Evolutionary conservation across 92 coral and sea anemone genomes (phyloP), one percentile per base, ranked within the genome.

Genomic region (Siderastrea radians): DNA sequence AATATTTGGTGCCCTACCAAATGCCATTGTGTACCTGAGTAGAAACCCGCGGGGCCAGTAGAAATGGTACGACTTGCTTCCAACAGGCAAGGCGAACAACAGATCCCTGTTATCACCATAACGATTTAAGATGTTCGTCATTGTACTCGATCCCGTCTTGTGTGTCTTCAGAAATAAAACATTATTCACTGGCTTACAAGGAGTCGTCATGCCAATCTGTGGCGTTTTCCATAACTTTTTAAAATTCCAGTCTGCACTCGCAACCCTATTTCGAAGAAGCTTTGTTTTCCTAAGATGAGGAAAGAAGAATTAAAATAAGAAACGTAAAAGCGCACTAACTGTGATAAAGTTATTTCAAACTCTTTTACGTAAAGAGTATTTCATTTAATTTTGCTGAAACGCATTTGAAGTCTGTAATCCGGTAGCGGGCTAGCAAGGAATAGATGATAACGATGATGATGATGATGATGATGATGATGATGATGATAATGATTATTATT

Each of bases 1-100:
- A 74, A 95, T 88, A 71, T 91, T 86, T 50, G 98, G 94, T 10
- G 81, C 52, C n/a, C 19, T 77, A n/a, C 77, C 74, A 45, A 76
- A 13, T 14, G 62, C 38, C 58, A 45, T 55, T 38, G 72, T 14
- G 26, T 72, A 74, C 79, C 13, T 15, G 1, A 74, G 64, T 14
- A 50, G 8, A 74, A 84, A 84, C 3, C 63, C 12, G 2, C 14
- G 17, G 17, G 81, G 81, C 87, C 81, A 84, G 53, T 13, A 61
- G 47, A 84, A 84, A 3, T 50, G n/a, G 44, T 72, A 83, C 3
- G 59, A 15, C 4, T 74, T 74, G 4, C 1, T 1, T 6, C 26
- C 19, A 2, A 44, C 8, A 7, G 87, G 87, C 12, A 84, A 1
- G 16, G 87, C 87, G 44, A 84, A 84, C n/a, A 16, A 3, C 2